A percentile compares a stretch with the other conserved stretches of the same genome.
phyloP scores from a whole-genome alignment of 2,113 vertebrate species.

The Plecturocebus donacophilus region DNA sequence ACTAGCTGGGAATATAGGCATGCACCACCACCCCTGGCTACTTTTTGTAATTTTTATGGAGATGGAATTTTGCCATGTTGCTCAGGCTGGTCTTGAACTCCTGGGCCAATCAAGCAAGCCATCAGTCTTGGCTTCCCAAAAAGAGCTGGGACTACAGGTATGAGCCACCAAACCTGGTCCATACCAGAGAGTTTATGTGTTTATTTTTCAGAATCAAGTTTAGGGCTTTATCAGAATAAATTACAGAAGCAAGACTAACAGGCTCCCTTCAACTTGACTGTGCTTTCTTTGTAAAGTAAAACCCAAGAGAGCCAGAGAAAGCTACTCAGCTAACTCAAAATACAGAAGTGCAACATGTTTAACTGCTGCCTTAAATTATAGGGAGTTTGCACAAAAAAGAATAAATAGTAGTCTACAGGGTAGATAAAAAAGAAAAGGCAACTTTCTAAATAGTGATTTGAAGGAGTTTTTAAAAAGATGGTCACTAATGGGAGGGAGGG shows the following conservation, averaged over 20 bases:
- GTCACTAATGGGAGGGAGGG: background rate
- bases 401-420: background rate
- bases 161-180: no score
- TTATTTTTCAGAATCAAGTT: conserved; percentile 45
- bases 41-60: no score
- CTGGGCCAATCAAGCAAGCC: no score
- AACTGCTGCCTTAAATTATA: background rate
- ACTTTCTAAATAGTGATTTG: background rate
- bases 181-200: background rate
- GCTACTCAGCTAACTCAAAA: background rate
- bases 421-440: conserved; percentile 42
- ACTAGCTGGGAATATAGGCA: no score
- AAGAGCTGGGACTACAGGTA: no score
- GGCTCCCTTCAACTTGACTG: background rate
- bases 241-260: conserved; percentile 10
- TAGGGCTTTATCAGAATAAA: background rate
- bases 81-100: no score
- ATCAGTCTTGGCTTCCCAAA: no score
- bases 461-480: background rate
- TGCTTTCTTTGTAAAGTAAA: conserved; percentile 6
- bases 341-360: background rate
- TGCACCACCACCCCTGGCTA: no score
- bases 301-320: background rate
- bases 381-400: conserved; percentile 26
- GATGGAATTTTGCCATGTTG: no score